A percentile compares a stretch with the other conserved stretches of the same genome.
These are phyloP conservation scores for Brachystomella parvula DNA, from an alignment of 1,140 invertebrate species.

Conservation along the genomic window DNA sequence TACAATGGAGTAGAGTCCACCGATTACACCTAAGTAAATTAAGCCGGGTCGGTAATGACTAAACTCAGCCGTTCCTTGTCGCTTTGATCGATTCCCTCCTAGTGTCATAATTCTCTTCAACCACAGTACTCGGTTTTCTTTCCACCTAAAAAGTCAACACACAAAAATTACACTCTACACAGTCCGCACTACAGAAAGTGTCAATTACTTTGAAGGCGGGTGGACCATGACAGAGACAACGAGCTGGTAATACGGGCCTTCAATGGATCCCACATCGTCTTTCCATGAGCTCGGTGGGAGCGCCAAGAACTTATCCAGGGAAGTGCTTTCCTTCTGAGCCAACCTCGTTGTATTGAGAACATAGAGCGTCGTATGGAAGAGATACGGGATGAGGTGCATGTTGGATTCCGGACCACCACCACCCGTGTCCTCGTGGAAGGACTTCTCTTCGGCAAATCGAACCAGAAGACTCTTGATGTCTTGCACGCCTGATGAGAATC, in stretches of 20 bases:
- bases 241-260: slow-evolving; percentile 79
- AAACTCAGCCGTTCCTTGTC: slow-evolving; percentile 44
- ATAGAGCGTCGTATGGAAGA: slow-evolving; percentile 90
- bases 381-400: slow-evolving; percentile 90
- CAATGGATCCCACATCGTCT: slow-evolving; percentile 76
- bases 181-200: not conserved
- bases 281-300: slow-evolving; percentile 55
- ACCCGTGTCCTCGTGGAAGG: slow-evolving; percentile 93
- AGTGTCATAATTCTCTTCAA: slow-evolving; percentile 67
- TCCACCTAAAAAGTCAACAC: slow-evolving; percentile 25
- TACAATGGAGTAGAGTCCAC: slow-evolving; percentile 64
- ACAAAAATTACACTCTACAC: not conserved
- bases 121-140: slow-evolving; percentile 47
- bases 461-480: slow-evolving; percentile 85
- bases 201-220: slow-evolving; percentile 58
- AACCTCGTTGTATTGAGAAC: slow-evolving; percentile 84
- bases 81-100: slow-evolving; percentile 63
- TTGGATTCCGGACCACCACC: slow-evolving; percentile 95
- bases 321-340: slow-evolving; percentile 62
- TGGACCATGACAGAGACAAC: slow-evolving; percentile 70
- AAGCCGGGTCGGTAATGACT: slow-evolving; percentile 43
- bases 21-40: slow-evolving; percentile 72
- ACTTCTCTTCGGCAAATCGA: slow-evolving; percentile 85
- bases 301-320: slow-evolving; percentile 57
- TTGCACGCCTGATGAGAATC: slow-evolving; percentile 78